Evolutionary conservation across 2,113 vertebrate species (phyloP).

Genomic region (Daboia siamensis): DNA sequence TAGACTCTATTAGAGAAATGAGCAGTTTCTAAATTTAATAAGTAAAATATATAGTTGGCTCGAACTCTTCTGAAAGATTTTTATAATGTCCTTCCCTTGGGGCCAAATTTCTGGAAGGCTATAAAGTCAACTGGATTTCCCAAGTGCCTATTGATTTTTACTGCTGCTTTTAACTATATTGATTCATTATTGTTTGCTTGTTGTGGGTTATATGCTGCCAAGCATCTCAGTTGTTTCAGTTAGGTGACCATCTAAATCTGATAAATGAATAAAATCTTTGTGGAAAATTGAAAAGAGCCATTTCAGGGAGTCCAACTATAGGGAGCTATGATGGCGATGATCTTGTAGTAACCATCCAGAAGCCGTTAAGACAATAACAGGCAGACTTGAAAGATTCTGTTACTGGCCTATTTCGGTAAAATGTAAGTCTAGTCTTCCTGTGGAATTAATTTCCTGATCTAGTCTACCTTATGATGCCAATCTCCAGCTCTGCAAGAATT

Average conservation of each 20-base stretch:
- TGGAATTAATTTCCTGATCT: background rate
- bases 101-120: background rate
- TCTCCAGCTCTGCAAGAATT: background rate
- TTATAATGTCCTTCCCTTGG: background rate
- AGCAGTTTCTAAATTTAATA: background rate
- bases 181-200: background rate
- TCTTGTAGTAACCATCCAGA: background rate
- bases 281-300: background rate
- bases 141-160: background rate
- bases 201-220: background rate
- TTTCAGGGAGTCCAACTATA: background rate
- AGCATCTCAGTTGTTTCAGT: background rate
- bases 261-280: background rate
- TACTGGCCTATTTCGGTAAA: background rate
- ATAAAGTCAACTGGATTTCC: background rate
- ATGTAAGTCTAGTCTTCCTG: background rate
- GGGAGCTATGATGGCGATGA: background rate
- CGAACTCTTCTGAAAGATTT: background rate
- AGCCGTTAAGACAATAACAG: background rate
- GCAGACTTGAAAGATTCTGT: background rate
- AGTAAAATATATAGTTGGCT: background rate
- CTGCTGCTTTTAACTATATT: background rate
- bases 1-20: background rate
- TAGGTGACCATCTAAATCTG: background rate
- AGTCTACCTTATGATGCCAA: background rate